Evolutionary conservation across 1,140 invertebrate genomes (phyloP), one percentile per base, ranked within the genome.

Genomic region (Anastrepha obliqua): DNA sequence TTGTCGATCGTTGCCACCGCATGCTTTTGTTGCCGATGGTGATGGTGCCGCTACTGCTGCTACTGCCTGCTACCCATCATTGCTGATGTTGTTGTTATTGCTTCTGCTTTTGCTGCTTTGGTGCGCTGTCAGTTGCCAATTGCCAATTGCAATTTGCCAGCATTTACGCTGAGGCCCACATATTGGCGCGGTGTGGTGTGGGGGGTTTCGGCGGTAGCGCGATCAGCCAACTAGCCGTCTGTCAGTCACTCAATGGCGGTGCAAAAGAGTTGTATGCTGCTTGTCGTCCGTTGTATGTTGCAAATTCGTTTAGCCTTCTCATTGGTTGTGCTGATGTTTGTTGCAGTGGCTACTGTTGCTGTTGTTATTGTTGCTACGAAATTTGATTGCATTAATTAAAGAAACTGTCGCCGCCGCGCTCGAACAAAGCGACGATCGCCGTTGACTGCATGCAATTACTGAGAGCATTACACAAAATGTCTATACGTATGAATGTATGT

Each of bases 341-440:
- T 70, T 70, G 39, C 17, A 29, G 67, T 17, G 42, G 39, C 2
- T 15, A 15, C 20, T 70, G 47, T n/a, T 20, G 39, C 42, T 78
- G 44, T 29, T 70, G 1, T 70, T 39, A 29, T 70, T 70, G 70
- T n/a, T 74, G 70, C 42, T 17, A n/a, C 17, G 47, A 81, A 81
- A 81, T 81, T 81, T 81, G 74, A 81, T 81, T 81, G 74, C 74
- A 81, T 81, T 81, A 81, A 81, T 81, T 81, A 81, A 81, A 81
- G 74, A 81, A 81, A 81, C 44, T 81, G 74, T 81, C 74, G 74
- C 47, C 74, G 51, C 6, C 74, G 47, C 47, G 44, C n/a, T 51
- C 47, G 74, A 81, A 55, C 74, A 81, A 81, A 81, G 74, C 74
- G 47, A 81, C 74, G 74, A 81, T 55, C 74, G n/a, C 44, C n/a